phyloP scores from a whole-genome alignment of 1,140 invertebrate species.

The Tetragnatha versicolor region DNA sequence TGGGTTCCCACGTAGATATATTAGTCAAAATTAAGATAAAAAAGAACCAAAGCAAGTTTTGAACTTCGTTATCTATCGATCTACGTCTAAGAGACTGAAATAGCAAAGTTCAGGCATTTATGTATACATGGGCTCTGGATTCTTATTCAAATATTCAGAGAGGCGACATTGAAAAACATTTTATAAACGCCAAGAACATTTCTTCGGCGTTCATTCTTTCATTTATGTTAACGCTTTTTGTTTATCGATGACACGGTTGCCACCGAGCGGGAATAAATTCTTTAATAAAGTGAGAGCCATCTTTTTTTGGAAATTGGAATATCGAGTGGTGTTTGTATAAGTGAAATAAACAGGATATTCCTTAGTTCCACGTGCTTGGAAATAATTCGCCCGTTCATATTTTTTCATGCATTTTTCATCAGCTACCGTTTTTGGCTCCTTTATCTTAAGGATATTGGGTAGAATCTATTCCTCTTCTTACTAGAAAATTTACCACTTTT shows the following conservation, averaged over 20 bases:
- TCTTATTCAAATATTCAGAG: slow-evolving; percentile 3
- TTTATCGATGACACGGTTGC: not conserved
- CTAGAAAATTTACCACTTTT: too few relatives aligned
- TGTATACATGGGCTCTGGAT: not conserved
- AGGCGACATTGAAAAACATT: not conserved
- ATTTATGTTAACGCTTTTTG: not conserved
- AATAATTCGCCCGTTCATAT: not conserved
- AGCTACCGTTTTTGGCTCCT: not conserved
- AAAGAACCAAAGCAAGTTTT: too few relatives aligned
- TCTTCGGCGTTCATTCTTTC: not conserved
- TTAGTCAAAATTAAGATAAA: too few relatives aligned
- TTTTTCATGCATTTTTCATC: not conserved
- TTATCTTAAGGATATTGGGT: not conserved
- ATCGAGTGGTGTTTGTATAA: slow-evolving; percentile 10
- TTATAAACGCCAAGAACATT: not conserved
- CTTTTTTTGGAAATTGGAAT: not conserved
- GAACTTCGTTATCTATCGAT: too few relatives aligned
- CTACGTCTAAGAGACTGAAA: too few relatives aligned
- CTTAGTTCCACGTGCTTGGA: not conserved
- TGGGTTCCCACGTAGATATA: too few relatives aligned
- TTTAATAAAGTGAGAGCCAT: slow-evolving; percentile 7
- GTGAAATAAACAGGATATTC: slow-evolving; percentile 8
- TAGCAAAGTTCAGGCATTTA: not conserved
- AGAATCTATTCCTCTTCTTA: not conserved
- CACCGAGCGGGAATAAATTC: not conserved